phyloP scores from a whole-genome alignment of 1,140 invertebrate genomes.

The Drosophila ohnishii region DNA sequence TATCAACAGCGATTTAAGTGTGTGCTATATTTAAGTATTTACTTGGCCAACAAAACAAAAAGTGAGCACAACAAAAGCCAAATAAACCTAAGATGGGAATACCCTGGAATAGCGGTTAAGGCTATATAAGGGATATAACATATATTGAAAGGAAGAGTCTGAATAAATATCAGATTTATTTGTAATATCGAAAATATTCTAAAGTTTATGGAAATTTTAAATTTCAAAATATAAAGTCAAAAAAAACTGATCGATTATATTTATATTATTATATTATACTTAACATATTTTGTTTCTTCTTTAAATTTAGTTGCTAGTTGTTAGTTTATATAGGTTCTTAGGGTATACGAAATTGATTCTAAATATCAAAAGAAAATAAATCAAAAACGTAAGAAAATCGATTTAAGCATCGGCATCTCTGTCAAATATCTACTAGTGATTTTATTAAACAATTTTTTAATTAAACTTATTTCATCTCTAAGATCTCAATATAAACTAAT shows the following conservation, averaged over 20 bases:
- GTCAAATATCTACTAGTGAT: too few relatives aligned
- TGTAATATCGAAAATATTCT: neutral
- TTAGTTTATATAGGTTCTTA: too few relatives aligned
- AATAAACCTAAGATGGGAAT: conserved; percentile 19
- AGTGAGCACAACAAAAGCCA: conserved; percentile 32
- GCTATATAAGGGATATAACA: too few relatives aligned
- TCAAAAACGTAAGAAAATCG: too few relatives aligned
- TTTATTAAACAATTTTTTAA: neutral
- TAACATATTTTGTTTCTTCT: too few relatives aligned
- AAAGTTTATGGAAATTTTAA: neutral
- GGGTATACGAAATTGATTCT: too few relatives aligned
- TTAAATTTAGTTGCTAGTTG: too few relatives aligned
- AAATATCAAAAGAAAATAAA: too few relatives aligned
- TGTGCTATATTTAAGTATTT: conserved; percentile 55
- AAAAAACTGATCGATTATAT: too few relatives aligned
- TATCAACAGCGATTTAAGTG: conserved; percentile 45
- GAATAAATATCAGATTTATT: neutral
- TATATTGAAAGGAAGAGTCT: neutral
- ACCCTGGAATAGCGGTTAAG: neutral
- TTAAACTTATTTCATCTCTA: neutral
- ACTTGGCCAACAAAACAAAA: conserved; percentile 44
- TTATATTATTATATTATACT: too few relatives aligned
- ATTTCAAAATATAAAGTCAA: too few relatives aligned
- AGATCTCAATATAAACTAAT: neutral
- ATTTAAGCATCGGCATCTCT: too few relatives aligned